Percentiles rank a stretch among this genome's conserved stretches.
Conservation (phyloP, 2,797 vertebrate genomes). For the Pristis pectinata region DNA sequence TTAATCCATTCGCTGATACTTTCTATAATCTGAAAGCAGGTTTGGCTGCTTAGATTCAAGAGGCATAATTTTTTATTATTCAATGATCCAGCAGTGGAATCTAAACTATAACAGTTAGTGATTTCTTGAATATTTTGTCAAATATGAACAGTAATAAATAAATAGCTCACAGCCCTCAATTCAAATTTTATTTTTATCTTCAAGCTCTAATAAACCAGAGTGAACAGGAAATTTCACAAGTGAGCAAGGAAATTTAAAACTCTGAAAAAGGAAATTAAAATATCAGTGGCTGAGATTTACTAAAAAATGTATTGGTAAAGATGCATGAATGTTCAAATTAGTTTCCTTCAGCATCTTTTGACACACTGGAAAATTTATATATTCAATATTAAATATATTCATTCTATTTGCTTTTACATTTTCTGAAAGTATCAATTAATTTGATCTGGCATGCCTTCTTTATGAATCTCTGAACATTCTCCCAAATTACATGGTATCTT, state of each 20-base stretch:
- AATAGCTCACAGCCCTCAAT: background rate
- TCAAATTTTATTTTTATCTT: slow-evolving; percentile 11
- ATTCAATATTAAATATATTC: background rate
- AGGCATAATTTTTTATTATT: background rate
- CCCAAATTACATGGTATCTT: background rate
- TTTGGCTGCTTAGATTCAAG: background rate
- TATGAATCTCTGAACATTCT: background rate
- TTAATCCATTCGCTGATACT: background rate
- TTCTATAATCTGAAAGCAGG: background rate
- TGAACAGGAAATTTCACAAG: background rate
- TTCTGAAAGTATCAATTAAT: background rate
- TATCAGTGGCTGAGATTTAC: background rate
- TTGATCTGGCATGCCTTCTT: background rate
- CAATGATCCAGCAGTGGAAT: background rate
- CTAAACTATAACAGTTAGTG: background rate
- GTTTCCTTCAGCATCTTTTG: background rate
- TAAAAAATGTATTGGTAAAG: background rate
- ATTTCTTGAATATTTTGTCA: background rate
- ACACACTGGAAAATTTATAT: background rate
- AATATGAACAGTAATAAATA: slow-evolving; percentile 1
- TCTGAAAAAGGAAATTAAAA: slow-evolving; percentile 13
- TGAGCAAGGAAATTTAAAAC: background rate
- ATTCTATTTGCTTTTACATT: background rate
- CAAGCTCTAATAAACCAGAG: too few relatives aligned
- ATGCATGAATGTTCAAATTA: background rate